Evolutionary conservation across 2,113 vertebrate species (phyloP).

Genomic region (Oreochromis aureus): DNA sequence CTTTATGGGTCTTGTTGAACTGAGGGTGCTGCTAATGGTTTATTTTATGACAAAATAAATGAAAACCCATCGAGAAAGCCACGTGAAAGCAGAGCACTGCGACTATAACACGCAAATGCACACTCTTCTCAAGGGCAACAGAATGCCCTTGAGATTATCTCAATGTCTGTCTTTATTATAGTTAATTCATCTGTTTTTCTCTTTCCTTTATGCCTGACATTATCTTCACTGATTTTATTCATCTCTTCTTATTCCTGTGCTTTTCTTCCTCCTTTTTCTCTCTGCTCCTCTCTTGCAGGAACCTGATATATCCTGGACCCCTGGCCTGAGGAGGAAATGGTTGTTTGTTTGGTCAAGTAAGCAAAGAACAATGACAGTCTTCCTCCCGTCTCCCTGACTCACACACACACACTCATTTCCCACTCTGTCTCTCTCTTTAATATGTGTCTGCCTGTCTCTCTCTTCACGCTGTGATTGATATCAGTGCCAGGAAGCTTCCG

Average conservation of each 20-base stretch:
- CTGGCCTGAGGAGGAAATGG: constrained; percentile 44
- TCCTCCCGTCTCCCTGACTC: constrained; percentile 27
- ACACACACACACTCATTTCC: background rate
- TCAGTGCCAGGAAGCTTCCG: constrained; percentile 31
- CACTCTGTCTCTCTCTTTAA: background rate
- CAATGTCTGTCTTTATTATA: background rate
- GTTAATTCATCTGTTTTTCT: background rate
- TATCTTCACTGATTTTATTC: background rate
- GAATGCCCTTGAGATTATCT: background rate
- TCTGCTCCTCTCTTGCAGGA: constrained; percentile 1
- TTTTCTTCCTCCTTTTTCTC: background rate
- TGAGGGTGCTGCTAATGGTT: background rate
- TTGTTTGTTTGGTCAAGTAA: constrained; percentile 60
- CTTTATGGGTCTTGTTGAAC: background rate
- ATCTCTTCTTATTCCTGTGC: background rate
- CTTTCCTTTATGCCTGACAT: background rate
- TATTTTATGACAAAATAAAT: background rate
- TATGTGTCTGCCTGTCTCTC: background rate
- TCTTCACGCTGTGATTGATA: background rate
- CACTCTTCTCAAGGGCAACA: background rate
- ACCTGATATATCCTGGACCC: constrained; percentile 48
- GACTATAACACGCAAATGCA: background rate
- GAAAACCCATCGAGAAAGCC: background rate
- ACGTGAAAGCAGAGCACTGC: background rate
- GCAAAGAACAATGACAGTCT: constrained; percentile 30